A percentile compares a stretch with the other conserved stretches of the same genome.
Conservation (phyloP, 2,113 vertebrate species). For the Alosa alosa region DNA sequence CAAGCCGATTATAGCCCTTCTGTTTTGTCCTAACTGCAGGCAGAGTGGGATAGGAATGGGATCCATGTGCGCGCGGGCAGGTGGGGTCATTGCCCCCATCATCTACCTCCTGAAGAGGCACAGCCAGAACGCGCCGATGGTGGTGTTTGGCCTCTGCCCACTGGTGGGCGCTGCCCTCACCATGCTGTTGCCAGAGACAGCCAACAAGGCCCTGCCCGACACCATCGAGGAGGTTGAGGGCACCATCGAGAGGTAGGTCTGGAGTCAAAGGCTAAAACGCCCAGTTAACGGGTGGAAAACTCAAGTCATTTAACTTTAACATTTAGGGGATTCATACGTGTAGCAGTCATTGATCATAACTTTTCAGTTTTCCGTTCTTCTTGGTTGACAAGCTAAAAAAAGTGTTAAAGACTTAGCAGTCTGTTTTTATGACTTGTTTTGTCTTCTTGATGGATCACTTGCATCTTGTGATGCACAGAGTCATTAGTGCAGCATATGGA, state of each 20-base stretch:
- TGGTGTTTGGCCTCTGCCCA: constrained; percentile 63
- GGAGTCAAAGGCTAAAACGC: no score
- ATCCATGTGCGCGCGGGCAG: constrained; percentile 66
- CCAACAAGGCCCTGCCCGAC: constrained; percentile 62
- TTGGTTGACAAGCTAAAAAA: neutral
- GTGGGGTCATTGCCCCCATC: constrained; percentile 64
- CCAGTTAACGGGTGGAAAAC: no score
- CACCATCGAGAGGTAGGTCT: constrained; percentile 44
- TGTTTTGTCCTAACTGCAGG: constrained; percentile 40
- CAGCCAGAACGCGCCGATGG: constrained; percentile 61
- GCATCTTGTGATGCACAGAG: neutral
- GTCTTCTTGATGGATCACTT: neutral
- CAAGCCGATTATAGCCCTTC: no score
- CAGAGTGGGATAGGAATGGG: constrained; percentile 69
- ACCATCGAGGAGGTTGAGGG: constrained; percentile 61
- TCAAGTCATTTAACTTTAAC: neutral
- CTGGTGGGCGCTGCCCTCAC: constrained; percentile 63
- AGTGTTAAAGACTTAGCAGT: neutral
- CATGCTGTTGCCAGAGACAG: constrained; percentile 66
- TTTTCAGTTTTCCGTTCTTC: neutral
- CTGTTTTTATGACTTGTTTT: neutral
- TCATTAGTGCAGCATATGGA: neutral
- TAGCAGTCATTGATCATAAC: neutral
- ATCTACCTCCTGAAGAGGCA: constrained; percentile 55
- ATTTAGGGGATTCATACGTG: neutral